Percentiles rank a stretch among this genome's conserved stretches.
These are phyloP conservation scores for Ochropleura leucogaster DNA, from an alignment of 2,888 invertebrate genomes.

Conservation along the genomic window DNA sequence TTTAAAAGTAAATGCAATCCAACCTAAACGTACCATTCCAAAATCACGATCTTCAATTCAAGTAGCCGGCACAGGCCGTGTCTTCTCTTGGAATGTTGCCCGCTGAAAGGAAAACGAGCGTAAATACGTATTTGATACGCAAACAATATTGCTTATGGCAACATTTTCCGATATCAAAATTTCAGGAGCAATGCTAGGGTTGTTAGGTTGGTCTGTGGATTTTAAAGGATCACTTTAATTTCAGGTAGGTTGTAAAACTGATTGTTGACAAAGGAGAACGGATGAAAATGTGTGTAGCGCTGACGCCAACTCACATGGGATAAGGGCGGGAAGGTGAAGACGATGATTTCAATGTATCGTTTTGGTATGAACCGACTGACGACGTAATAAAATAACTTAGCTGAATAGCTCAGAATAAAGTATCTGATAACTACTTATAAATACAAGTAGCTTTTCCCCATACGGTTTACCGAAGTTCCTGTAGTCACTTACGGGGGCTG, in stretches of 20 bases:
- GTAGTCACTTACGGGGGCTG: no score
- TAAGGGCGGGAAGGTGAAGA: no score
- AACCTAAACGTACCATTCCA: constrained; percentile 30
- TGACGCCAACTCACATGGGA: no score
- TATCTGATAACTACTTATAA: no score
- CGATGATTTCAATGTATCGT: neutral
- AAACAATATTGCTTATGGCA: constrained; percentile 51
- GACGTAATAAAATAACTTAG: neutral
- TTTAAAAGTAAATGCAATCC: neutral
- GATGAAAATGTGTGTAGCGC: no score
- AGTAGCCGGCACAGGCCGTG: constrained; percentile 17
- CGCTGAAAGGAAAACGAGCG: constrained; percentile 59
- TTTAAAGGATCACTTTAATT: neutral
- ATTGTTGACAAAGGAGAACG: no score
- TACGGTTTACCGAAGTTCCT: no score
- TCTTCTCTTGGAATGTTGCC: constrained; percentile 55
- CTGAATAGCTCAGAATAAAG: no score
- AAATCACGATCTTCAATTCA: constrained; percentile 47
- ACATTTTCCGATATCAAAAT: constrained; percentile 59
- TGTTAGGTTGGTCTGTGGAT: neutral
- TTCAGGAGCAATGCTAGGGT: constrained; percentile 39
- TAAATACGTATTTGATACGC: constrained; percentile 58
- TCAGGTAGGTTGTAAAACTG: neutral
- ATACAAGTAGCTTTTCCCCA: no score
- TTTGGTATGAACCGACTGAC: neutral